phyloP scores from a whole-genome alignment of 2,113 vertebrate genomes.

The Rafetus swinhoei region DNA sequence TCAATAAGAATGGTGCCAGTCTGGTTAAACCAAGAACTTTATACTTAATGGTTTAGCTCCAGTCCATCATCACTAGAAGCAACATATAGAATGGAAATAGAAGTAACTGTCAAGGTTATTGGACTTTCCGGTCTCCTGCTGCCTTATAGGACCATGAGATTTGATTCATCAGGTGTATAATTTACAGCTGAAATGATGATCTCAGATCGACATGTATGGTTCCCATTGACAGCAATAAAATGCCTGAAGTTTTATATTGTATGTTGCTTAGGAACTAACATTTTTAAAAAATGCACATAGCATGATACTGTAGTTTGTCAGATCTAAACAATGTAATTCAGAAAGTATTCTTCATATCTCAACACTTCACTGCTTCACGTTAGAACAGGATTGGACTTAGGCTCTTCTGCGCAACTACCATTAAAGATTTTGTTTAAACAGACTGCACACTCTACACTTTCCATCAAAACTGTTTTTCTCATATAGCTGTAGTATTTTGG shows the following conservation, averaged over 20 bases:
- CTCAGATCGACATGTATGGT: background rate
- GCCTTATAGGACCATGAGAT: background rate
- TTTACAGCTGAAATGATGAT: constrained; percentile 21
- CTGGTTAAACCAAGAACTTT: constrained; percentile 26
- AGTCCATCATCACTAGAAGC: background rate
- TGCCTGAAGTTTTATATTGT: background rate
- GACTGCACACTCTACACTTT: constrained; percentile 6
- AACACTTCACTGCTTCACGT: constrained; percentile 15
- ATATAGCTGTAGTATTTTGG: background rate
- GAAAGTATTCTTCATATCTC: background rate
- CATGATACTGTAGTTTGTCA: background rate
- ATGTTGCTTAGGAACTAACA: constrained; percentile 25
- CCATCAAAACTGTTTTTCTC: background rate
- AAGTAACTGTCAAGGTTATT: background rate
- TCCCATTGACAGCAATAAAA: constrained; percentile 35
- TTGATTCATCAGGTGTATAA: background rate
- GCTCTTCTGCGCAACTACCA: too few relatives aligned
- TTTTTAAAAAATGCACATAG: constrained; percentile 29
- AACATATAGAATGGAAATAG: background rate
- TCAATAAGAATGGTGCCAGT: background rate
- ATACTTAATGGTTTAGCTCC: background rate
- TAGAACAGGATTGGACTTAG: background rate
- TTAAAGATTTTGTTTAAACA: background rate
- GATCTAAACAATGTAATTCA: constrained; percentile 10
- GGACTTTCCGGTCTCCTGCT: background rate